Evolutionary conservation across 2,113 vertebrate genomes (phyloP).

Genomic region (Oncorhynchus gorbuscha): DNA sequence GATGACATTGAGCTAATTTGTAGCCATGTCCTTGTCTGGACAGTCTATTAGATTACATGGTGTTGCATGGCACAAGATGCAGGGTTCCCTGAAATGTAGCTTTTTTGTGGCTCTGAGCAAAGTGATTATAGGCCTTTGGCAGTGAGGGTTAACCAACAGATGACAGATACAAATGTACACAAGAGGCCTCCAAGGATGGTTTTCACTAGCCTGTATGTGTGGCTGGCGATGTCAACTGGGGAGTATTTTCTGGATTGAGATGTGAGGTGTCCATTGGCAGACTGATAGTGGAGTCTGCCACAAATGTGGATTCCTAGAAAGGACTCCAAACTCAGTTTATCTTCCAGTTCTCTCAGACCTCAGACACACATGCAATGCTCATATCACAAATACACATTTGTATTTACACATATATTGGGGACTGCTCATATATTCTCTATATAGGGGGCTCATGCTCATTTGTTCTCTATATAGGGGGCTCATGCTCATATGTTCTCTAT

Average conservation of each 20-base stretch:
- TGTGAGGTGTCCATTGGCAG: constrained; percentile 36
- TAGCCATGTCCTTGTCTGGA: constrained; percentile 24
- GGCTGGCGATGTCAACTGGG: constrained; percentile 35
- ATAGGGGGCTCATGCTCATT: no score
- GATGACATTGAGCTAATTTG: constrained; percentile 43
- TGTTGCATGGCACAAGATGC: constrained; percentile 44
- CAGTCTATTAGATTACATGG: constrained; percentile 45
- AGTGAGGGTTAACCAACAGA: constrained; percentile 45
- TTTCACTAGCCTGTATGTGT: constrained; percentile 27
- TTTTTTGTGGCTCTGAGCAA: constrained; percentile 37
- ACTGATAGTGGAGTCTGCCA: constrained; percentile 18
- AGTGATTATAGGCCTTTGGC: constrained; percentile 60
- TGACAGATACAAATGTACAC: constrained; percentile 59
- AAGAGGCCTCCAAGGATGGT: constrained; percentile 40
- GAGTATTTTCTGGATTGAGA: constrained; percentile 45
- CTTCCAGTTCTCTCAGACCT: no score
- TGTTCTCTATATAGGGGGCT: no score
- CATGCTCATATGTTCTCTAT: no score
- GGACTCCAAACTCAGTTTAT: constrained; percentile 6
- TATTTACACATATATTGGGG: no score
- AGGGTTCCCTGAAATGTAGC: constrained; percentile 24
- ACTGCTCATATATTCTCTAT: no score
- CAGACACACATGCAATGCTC: no score
- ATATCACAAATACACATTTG: background rate
- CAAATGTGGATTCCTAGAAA: constrained; percentile 21